A percentile compares a stretch with the other conserved stretches of the same genome.
Evolutionary conservation across 2,113 vertebrate genomes (phyloP).

Genomic region (Indri indri): DNA sequence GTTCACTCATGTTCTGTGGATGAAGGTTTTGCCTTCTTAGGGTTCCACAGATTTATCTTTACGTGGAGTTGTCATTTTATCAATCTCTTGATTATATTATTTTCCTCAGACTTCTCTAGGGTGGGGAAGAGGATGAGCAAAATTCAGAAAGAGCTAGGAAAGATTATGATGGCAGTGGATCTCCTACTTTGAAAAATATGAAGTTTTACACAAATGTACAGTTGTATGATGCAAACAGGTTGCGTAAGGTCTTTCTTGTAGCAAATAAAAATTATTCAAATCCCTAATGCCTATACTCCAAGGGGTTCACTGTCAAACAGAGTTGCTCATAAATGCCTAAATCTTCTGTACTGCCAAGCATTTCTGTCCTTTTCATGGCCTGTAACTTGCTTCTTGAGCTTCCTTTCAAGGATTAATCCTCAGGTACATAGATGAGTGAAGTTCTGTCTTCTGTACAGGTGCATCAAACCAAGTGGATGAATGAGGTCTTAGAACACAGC

Average conservation of each 20-base stretch:
- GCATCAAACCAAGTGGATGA: background rate
- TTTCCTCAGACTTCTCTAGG: background rate
- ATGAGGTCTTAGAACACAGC: background rate
- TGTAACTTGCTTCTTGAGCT: background rate
- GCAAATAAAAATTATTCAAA: slow-evolving; percentile 21
- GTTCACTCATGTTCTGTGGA: background rate
- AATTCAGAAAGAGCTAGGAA: background rate
- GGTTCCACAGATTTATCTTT: background rate
- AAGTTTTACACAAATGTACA: background rate
- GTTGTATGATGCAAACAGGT: background rate
- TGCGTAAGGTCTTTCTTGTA: background rate
- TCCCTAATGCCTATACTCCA: background rate
- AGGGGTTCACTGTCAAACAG: background rate
- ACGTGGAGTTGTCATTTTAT: background rate
- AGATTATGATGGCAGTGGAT: background rate
- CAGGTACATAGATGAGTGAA: background rate
- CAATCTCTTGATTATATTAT: background rate
- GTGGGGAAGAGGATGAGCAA: background rate
- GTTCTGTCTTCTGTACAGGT: background rate
- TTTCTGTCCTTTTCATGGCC: background rate
- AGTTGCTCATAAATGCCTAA: background rate
- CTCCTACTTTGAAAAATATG: background rate
- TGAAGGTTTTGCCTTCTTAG: background rate
- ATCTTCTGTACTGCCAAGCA: background rate
- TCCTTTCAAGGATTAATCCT: background rate